Conservation (phyloP, 2,113 vertebrate species). For the Leptocoma aspasia region DNA sequence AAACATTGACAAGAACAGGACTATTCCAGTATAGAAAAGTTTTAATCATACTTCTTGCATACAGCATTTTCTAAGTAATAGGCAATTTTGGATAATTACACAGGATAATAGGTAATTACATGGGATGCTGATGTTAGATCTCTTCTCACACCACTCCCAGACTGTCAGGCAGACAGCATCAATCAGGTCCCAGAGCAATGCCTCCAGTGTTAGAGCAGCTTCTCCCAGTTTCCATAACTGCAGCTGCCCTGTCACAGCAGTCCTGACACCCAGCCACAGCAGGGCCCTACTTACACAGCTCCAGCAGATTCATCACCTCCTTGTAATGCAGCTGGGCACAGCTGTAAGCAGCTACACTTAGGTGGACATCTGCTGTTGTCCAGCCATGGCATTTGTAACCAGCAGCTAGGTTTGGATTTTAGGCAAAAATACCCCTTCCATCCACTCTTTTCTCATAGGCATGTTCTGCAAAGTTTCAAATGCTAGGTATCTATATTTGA, state of each 20-base stretch:
- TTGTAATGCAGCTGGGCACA: fast-evolving
- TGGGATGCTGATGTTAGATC: neutral
- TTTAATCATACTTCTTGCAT: neutral
- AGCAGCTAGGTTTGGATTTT: neutral
- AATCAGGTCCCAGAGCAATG: fast-evolving
- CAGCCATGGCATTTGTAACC: neutral
- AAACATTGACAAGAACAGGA: neutral
- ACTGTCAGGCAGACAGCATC: neutral
- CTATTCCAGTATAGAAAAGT: neutral
- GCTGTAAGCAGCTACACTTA: neutral
- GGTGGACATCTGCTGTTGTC: fast-evolving
- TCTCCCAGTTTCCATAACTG: neutral
- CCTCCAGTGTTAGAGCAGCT: neutral
- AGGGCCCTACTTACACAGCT: neutral
- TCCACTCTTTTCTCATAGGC: neutral
- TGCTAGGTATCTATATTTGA: neutral
- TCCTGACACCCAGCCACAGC: neutral
- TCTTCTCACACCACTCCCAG: neutral
- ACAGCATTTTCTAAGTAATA: neutral
- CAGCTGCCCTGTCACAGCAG: neutral
- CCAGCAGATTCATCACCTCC: neutral
- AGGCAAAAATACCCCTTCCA: neutral
- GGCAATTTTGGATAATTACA: neutral
- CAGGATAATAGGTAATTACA: neutral
- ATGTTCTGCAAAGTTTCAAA: neutral